phyloP scores from a whole-genome alignment of 2,113 vertebrate species.

The Cyprinus carpio region DNA sequence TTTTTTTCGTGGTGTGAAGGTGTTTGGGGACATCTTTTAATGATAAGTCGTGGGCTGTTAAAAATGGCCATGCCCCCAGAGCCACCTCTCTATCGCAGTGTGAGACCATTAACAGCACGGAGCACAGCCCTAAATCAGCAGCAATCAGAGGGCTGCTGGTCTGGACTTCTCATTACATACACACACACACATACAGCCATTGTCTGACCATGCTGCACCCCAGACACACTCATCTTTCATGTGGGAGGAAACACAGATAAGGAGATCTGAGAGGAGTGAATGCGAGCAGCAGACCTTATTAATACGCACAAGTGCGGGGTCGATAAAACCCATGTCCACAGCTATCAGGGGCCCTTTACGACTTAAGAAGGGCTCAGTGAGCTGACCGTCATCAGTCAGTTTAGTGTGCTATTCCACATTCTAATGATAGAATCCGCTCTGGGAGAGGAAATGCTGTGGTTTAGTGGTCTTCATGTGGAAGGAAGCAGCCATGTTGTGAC shows the following conservation, averaged over 20 bases:
- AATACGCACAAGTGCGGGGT: conserved; percentile 54
- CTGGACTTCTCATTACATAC: conserved; percentile 55
- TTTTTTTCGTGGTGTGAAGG: no score
- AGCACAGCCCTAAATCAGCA: conserved; percentile 57
- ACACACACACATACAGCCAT: conserved; percentile 38
- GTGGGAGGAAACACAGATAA: conserved; percentile 56
- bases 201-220: conserved; percentile 55
- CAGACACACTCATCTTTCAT: conserved; percentile 57
- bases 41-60: conserved; percentile 53
- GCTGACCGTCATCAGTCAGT: conserved; percentile 50
- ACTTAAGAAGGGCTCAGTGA: conserved; percentile 50
- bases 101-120: conserved; percentile 53
- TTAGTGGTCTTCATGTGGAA: conserved; percentile 30
- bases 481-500: conserved; percentile 24
- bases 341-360: conserved; percentile 53
- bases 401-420: conserved; percentile 18
- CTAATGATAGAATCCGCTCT: conserved; percentile 35
- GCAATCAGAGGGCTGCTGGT: conserved; percentile 48
- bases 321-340: conserved; percentile 57
- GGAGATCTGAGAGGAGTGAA: conserved; percentile 50
- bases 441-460: conserved; percentile 13
- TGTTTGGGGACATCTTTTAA: conserved; percentile 55
- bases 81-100: conserved; percentile 54
- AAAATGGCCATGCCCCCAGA: conserved; percentile 47
- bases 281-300: conserved; percentile 50